phyloP scores from a whole-genome alignment of 2,888 invertebrate genomes.

The Plebejus argus region DNA sequence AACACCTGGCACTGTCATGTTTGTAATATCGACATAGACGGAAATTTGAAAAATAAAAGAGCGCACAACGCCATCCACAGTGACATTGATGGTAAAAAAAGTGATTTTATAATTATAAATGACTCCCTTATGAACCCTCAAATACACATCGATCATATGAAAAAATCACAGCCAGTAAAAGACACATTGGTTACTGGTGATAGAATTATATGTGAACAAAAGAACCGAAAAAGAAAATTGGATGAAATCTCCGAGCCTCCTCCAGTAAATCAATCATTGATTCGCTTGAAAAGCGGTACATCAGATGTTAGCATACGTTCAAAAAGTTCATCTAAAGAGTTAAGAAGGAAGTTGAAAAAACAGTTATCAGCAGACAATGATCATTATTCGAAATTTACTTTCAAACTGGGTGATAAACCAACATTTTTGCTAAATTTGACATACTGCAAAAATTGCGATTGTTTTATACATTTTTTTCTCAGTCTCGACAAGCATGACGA shows the following conservation, averaged over 20 bases:
- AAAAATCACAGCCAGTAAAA: not conserved
- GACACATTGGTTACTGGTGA: not conserved
- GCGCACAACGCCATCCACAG: conserved; percentile 43
- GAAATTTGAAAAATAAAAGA: not conserved
- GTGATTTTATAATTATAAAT: conserved; percentile 50
- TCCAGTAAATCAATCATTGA: not conserved
- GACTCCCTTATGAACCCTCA: not conserved
- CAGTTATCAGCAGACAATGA: not conserved
- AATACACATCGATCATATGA: not conserved
- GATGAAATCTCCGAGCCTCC: not conserved
- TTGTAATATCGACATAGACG: conserved; percentile 59
- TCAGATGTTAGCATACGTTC: not conserved
- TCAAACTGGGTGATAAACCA: not conserved
- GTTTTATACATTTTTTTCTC: conserved; percentile 49
- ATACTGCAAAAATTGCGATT: conserved; percentile 58
- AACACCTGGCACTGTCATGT: conserved; percentile 54
- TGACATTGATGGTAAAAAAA: conserved; percentile 40
- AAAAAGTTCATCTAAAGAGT: not conserved
- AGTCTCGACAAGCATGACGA: conserved; percentile 49
- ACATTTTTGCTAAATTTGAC: conserved; percentile 37
- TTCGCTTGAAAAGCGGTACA: not conserved
- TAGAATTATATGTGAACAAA: not conserved
- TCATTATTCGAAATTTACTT: conserved; percentile 12
- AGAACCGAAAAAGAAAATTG: not conserved
- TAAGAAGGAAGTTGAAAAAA: conserved; percentile 5